These are phyloP conservation scores for Lasioglossum morio DNA, from an alignment of 2,888 invertebrate species.

Conservation along the genomic window DNA sequence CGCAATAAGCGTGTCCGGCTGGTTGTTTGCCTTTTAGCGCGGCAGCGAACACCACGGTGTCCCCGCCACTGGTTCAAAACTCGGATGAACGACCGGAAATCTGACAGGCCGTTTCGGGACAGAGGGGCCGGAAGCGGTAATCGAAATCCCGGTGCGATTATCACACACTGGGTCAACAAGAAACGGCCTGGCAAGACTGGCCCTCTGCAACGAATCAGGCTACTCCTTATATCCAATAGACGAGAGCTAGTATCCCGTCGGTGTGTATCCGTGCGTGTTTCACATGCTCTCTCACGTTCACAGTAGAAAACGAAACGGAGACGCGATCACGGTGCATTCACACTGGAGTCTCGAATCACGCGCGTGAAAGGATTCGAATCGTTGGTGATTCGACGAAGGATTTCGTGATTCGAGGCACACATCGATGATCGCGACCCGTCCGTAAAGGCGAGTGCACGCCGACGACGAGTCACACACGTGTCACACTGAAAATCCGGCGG, in stretches of 20 bases:
- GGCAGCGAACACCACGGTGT: not conserved
- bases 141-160: not conserved
- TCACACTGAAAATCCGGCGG: not conserved
- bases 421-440: not conserved
- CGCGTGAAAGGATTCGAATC: not conserved
- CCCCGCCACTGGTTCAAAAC: not conserved
- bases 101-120: not conserved
- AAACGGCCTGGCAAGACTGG: not conserved
- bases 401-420: not conserved
- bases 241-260: not conserved
- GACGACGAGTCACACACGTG: slow-evolving; percentile 7
- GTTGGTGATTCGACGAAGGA: not conserved
- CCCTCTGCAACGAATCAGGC: not conserved
- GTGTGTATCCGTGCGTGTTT: not conserved
- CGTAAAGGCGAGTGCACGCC: not conserved
- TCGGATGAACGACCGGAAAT: not conserved
- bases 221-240: not conserved
- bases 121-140: not conserved
- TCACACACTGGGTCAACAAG: not conserved
- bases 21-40: not conserved
- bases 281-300: not conserved
- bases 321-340: slow-evolving; percentile 5
- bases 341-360: not conserved
- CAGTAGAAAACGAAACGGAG: not conserved
- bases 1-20: not conserved